Base-by-base conservation (phyloP, 2,113 vertebrate species). In the Cacatua alba region DNA sequence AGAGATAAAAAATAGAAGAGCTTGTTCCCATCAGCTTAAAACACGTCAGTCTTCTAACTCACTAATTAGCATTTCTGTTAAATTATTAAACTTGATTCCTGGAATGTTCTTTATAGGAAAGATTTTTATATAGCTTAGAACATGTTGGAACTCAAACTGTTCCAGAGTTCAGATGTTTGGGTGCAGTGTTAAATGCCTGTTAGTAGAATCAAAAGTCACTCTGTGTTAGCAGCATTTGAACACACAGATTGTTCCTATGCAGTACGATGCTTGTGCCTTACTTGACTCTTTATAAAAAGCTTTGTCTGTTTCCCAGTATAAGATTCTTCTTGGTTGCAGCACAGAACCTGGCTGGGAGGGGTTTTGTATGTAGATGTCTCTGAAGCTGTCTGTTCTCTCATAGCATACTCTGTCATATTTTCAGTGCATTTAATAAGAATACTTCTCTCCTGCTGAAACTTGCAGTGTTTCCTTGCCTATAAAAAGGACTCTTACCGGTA, bases 51-150 rank as follows among this genome's bases (percentile, higher is more conserved):
- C 31, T 83, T 92, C 79, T 97, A 95, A 95, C 82, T 94, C 65
- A 94, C 84, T 94, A 94, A 94, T 96, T 77, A 93, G 55, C 67
- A 25, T 81, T 86, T 86, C 39, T 69, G 48, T 94, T 83, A 68
- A 75, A 82, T 83, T 48, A 57, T 71, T 55, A 5, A 74, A 78
- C 28, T 62, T 41, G 48, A 65, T 71, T 68, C 44, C 57, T 91
- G 62, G 20, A 64, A 65, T 84, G 21, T 46, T 21, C 91, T 90
- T 76, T 60, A 69, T 74, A 82, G 57, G 51, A 65, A 94, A 57
- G 16, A 41, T 64, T 78, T 85, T 57, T 77, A 53, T 55, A 7
- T 20, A 81, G 53, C 57, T 55, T 62, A 80, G 25, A 74, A 85
- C 2, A 10, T 59, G 33, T 67, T 86, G 69, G 51, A 59, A 44